phyloP scores from a whole-genome alignment of 2,113 vertebrate species.

The Peromyscus californicus region DNA sequence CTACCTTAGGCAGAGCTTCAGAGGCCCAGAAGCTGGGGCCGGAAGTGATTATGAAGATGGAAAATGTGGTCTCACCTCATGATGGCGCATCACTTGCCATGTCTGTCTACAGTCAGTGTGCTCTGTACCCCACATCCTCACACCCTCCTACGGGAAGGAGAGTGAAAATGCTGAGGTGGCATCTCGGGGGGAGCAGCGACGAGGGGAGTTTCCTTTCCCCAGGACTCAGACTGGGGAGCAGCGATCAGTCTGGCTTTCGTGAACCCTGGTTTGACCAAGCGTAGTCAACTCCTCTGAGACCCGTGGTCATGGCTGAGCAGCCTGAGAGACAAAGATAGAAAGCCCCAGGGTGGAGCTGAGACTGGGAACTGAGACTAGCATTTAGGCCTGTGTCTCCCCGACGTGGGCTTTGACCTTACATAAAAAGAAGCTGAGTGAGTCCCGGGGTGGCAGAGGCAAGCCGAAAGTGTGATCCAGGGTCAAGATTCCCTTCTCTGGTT shows the following conservation, averaged over 20 bases:
- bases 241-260: background rate
- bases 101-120: background rate
- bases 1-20: constrained; percentile 43
- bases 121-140: background rate
- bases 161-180: constrained; percentile 70
- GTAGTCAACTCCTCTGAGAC: background rate
- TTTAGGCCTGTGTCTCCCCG: background rate
- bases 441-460: background rate
- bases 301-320: constrained; percentile 2
- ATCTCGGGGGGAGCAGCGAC: constrained; percentile 22
- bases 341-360: background rate
- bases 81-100: background rate
- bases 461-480: background rate
- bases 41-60: constrained; percentile 78
- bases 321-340: background rate
- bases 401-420: background rate
- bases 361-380: constrained; percentile 35
- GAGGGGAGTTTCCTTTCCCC: background rate
- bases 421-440: background rate
- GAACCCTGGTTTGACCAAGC: constrained; percentile 10
- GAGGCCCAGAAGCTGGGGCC: constrained; percentile 56
- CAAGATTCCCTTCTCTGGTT: background rate
- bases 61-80: constrained; percentile 78
- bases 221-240: background rate
- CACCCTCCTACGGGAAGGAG: constrained; percentile 20